Evolutionary conservation across 1,140 invertebrate genomes (phyloP).

Genomic region (Plectrocnemia conspersa): DNA sequence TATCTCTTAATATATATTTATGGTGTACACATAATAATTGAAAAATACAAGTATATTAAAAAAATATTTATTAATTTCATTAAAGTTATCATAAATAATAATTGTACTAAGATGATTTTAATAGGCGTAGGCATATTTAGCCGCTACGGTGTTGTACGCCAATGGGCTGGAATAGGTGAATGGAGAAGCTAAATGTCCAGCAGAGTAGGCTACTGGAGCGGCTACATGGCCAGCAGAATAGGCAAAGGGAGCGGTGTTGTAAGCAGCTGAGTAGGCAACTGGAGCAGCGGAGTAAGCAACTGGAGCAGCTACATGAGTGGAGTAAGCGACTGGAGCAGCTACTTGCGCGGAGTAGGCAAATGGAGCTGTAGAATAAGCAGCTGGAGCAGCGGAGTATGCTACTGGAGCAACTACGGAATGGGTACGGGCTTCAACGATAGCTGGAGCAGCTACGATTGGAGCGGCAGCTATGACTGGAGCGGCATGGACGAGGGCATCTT

Average conservation of each 20-base stretch:
- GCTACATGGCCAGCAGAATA: constrained; percentile 29
- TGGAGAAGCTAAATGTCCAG: constrained; percentile 15
- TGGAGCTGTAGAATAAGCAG: constrained; percentile 1
- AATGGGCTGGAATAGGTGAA: constrained; percentile 10
- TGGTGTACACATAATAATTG: too few relatives aligned
- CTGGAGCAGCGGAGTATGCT: constrained; percentile 25
- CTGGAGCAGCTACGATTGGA: constrained; percentile 39
- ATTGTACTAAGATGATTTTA: constrained; percentile 3
- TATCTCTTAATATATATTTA: too few relatives aligned
- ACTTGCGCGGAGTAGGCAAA: background rate
- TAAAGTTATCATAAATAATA: background rate
- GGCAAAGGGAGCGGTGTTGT: constrained; percentile 30
- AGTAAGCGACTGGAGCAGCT: constrained; percentile 12
- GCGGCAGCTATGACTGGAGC: constrained; percentile 29
- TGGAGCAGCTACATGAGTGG: constrained; percentile 29
- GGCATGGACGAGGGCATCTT: constrained; percentile 27
- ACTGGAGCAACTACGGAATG: constrained; percentile 55
- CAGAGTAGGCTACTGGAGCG: constrained; percentile 34
- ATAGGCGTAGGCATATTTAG: constrained; percentile 27
- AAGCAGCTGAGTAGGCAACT: constrained; percentile 34
- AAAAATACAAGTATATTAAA: too few relatives aligned
- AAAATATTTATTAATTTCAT: too few relatives aligned
- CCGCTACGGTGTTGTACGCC: constrained; percentile 6
- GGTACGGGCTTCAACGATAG: constrained; percentile 45
- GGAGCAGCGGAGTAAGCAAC: constrained; percentile 20